These are phyloP conservation scores for Phalangium opilio DNA, from an alignment of 2,888 invertebrate genomes.

Conservation along the genomic window DNA sequence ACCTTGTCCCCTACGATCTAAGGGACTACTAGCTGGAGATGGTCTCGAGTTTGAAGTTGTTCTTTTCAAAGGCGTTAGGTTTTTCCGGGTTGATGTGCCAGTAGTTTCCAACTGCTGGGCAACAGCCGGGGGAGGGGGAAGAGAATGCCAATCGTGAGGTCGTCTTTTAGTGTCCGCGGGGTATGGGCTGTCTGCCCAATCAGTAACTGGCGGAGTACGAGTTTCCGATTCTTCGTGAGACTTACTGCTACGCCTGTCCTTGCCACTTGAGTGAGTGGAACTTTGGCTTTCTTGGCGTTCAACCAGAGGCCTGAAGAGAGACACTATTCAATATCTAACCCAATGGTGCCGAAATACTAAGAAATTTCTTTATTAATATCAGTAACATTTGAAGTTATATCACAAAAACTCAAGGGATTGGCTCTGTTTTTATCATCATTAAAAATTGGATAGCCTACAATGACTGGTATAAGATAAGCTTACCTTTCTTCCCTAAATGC, in stretches of 20 bases:
- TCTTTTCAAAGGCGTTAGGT: conserved; percentile 30
- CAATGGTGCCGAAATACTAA: background rate
- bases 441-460: no score
- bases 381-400: no score
- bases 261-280: conserved; percentile 13
- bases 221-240: conserved; percentile 13
- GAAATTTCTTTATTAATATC: no score
- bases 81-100: conserved; percentile 26
- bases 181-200: conserved; percentile 22
- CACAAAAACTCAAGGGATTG: no score
- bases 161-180: conserved; percentile 18
- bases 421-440: no score
- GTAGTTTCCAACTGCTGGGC: conserved; percentile 30
- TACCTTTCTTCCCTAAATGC: conserved; percentile 13
- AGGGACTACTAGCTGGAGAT: conserved; percentile 25
- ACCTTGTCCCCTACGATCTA: conserved; percentile 27
- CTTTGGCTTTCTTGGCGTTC: conserved; percentile 9
- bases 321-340: background rate
- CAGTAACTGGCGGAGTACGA: conserved; percentile 4
- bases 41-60: conserved; percentile 27
- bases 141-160: conserved; percentile 24
- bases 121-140: conserved; percentile 29
- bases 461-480: background rate
- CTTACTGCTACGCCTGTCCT: conserved; percentile 5
- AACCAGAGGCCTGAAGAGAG: conserved; percentile 3